Conservation (phyloP, 2,113 vertebrate species). For the Trogon surrucura region DNA sequence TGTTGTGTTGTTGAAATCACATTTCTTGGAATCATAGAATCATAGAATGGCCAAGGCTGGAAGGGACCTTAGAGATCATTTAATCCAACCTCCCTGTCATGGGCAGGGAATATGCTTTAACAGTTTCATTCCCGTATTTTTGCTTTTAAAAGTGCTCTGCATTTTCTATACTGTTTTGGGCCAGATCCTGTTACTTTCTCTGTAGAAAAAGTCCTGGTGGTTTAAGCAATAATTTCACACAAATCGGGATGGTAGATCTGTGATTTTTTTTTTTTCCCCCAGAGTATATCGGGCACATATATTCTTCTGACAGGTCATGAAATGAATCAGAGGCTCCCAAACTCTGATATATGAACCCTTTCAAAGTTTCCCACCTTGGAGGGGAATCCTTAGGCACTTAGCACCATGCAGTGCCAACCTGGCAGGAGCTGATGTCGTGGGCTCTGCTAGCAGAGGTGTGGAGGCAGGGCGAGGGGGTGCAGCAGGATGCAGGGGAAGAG, state of each 20-base stretch:
- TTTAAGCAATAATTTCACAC: not conserved
- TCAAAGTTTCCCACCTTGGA: not conserved
- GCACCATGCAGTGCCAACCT: not conserved
- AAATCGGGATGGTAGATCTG: not conserved
- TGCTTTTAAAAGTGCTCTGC: not conserved
- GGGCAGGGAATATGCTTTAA: not conserved
- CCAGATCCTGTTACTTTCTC: not conserved
- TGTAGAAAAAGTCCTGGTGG: not conserved
- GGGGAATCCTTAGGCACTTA: not conserved
- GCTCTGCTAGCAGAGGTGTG: not conserved
- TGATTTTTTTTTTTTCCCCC: not conserved
- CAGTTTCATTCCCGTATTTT: not conserved
- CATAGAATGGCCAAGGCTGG: no score
- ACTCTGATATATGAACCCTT: not conserved
- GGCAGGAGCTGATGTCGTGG: not conserved
- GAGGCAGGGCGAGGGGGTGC: not conserved
- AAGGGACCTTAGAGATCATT: no score
- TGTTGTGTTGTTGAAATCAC: not conserved
- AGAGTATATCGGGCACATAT: not conserved
- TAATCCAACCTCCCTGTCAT: no score
- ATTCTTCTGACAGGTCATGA: not conserved
- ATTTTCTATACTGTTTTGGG: not conserved
- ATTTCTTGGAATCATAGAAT: not conserved
- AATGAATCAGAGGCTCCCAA: not conserved
- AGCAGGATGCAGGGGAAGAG: not conserved